Evolutionary conservation across 2,113 vertebrate genomes (phyloP), one percentile per base, ranked within the genome.

Genomic region (Cisticola juncidis): DNA sequence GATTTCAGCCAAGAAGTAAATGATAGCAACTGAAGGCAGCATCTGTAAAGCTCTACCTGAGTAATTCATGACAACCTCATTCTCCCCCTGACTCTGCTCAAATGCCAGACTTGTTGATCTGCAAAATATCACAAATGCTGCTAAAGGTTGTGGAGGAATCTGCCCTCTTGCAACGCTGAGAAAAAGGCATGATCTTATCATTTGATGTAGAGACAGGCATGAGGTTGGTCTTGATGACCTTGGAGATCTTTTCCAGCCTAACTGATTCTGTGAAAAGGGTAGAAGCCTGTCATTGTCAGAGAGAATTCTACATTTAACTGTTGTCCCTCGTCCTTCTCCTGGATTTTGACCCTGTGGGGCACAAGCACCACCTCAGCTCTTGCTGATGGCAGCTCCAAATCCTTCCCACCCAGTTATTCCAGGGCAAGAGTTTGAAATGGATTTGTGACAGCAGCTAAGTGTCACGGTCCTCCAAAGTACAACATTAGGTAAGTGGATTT

Each of bases 401-500:
- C n/a, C 38, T 92, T 20, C 22, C 17, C 42, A 40, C 19, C 24
- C 45, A 15, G 38, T 64, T 80, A 64, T 74, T 79, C 33, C 48
- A 89, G 70, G 15, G 25, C 36, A 72, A 29, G 60, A 26, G 45
- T 61, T 40, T 68, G 57, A 89, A 94, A 85, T 33, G 61, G 69
- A 72, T 82, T 65, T 69, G 42, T 92, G 81, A 66, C 66, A 85
- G 81, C 70, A 92, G 58, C 35, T 69, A 38, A 62, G 21, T 64
- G 66, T 79, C 74, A 76, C 5, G 1, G 62, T 85, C n/a, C 42
- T 91, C 53, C 61, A 54, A 72, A 90, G 23, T 61, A 35, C 70
- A 84, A 62, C 92, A 25, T 80, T 65, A 90, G 70, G 25, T 57
- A 82, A 94, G 62, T 80, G 42, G 74, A 88, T 95, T 92, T 94